These are phyloP conservation scores for Fistularia tabacaria DNA, from an alignment of 2,797 vertebrate species.

Conservation along the genomic window DNA sequence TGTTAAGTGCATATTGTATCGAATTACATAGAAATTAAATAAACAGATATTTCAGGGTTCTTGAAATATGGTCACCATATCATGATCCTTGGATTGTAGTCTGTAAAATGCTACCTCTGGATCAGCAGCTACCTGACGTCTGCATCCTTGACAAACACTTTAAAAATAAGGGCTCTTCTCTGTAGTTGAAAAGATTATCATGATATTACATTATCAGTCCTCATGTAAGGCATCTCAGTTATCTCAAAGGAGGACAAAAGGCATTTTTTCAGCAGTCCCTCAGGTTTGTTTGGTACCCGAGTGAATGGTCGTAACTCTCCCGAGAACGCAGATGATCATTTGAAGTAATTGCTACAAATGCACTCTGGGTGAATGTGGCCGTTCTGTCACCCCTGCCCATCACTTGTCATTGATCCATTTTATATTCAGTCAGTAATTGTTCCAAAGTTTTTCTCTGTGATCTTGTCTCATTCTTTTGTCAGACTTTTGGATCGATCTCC, in stretches of 20 bases:
- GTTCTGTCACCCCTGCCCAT: constrained; percentile 14
- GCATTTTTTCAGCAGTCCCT: background rate
- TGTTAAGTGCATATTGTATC: no score
- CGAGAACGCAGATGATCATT: constrained; percentile 3
- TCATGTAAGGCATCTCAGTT: background rate
- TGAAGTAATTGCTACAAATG: constrained; percentile 4
- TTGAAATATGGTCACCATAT: no score
- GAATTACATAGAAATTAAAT: no score
- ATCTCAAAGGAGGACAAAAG: background rate
- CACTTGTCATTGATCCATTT: constrained; percentile 13
- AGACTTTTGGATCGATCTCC: constrained; percentile 1
- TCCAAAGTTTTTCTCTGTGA: background rate
- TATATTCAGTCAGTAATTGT: constrained; percentile 14
- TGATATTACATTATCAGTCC: background rate
- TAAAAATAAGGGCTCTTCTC: background rate
- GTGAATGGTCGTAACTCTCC: constrained; percentile 3
- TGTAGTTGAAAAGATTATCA: no score
- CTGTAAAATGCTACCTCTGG: no score
- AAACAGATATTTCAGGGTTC: no score
- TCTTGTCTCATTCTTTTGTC: constrained; percentile 6
- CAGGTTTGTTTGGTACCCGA: constrained; percentile 1
- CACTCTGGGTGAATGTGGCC: background rate
- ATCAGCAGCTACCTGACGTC: no score
- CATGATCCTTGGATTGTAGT: no score
- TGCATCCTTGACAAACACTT: no score